Evolutionary conservation across 2,797 vertebrate genomes (phyloP).

Genomic region (Artibeus lituratus): DNA sequence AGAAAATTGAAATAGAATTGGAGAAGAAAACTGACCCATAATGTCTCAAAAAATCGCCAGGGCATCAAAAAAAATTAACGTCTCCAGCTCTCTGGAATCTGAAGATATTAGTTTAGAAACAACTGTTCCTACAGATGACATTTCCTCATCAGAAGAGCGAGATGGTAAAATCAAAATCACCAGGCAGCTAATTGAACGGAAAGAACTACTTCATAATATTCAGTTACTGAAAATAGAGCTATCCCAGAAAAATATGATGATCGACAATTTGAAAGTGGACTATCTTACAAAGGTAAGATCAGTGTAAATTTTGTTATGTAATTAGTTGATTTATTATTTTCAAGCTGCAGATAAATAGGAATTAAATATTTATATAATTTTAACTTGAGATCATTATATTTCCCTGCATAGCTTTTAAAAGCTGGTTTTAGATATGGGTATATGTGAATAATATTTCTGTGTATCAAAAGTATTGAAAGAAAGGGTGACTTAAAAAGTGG

Average conservation of each 20-base stretch:
- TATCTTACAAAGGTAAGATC: constrained; percentile 92
- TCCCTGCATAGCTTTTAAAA: neutral
- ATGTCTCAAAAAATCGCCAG: constrained; percentile 89
- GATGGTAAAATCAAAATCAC: constrained; percentile 89
- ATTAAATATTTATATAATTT: neutral
- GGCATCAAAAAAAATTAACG: constrained; percentile 84
- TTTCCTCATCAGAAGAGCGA: constrained; percentile 92
- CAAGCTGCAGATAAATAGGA: neutral
- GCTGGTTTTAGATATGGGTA: neutral
- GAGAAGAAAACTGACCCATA: neutral
- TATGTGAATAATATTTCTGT: neutral
- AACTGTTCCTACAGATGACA: constrained; percentile 93
- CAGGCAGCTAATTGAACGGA: constrained; percentile 93
- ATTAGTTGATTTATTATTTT: neutral
- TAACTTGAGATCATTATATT: constrained; percentile 20
- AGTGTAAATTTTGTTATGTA: neutral
- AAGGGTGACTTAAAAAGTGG: neutral
- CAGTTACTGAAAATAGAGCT: constrained; percentile 95
- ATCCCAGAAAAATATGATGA: constrained; percentile 94
- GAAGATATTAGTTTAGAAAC: constrained; percentile 98
- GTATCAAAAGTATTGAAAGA: neutral
- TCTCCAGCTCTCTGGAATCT: constrained; percentile 95
- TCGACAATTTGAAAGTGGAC: constrained; percentile 96
- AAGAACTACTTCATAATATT: constrained; percentile 92
- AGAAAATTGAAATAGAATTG: constrained; percentile 38